Evolutionary conservation across 2,888 invertebrate species (phyloP), one percentile per base, ranked within the genome.

Genomic region (Hoplodrina blanda): DNA sequence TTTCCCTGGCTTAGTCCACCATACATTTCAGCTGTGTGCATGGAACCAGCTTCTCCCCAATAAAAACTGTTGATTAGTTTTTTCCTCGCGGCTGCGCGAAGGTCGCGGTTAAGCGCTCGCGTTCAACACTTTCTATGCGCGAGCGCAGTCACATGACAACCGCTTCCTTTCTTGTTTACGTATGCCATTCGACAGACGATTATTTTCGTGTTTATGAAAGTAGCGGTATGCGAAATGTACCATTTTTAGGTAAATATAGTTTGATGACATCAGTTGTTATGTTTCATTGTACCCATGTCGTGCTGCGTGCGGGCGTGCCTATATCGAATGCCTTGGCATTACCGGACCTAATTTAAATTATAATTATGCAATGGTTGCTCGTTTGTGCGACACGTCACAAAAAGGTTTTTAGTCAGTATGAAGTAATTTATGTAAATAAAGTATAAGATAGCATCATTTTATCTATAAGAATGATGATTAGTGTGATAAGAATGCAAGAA

Each of bases 71-170:
- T 74, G 52, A 66, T 67, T 63, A 15, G 25, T 61, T 73, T 79
- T 81, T 74, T 60, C 52, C 55, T 46, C 59, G 52, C 62, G 46
- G 76, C 62, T 76, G 67, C 72, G 55, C 64, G 80, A 85, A 85
- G 85, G 85, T 78, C 82, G 79, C 73, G 70, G 66, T 61, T 57
- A 62, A 57, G 59, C 64, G 72, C 55, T 50, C 60, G n/a, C 61
- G 77, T 59, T 49, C 66, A 67, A 73, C 73, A 81, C 85, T 85
- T 85, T 85, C 85, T 85, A 85, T 77, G 75, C 69, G 69, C 78
- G 69, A 77, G 57, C 67, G 73, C 79, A 81, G 82, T 89, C 89
- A 89, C 85, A 87, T 87, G 89, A 88, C 77, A 57, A 67, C 70
- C 44, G 65, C 73, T 78, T 80, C 87, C 84, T 85, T 87, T 87